phyloP scores from a whole-genome alignment of 1,140 invertebrate genomes.

The Argopecten irradians region DNA sequence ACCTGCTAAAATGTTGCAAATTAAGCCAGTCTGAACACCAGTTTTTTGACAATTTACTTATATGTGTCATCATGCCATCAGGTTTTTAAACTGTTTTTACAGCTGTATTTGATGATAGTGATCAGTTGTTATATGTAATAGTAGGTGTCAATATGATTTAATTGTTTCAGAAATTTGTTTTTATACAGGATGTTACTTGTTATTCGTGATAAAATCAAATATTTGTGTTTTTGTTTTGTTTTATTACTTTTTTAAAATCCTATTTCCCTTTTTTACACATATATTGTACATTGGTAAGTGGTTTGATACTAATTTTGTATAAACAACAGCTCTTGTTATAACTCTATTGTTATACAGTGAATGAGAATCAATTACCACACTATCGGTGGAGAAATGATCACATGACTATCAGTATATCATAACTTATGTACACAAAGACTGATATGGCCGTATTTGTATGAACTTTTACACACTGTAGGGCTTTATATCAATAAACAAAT shows the following conservation, averaged over 20 bases:
- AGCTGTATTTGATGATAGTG: background rate
- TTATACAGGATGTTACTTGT: background rate
- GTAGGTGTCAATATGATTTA: background rate
- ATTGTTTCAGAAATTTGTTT: background rate
- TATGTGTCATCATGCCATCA: background rate
- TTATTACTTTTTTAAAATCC: background rate
- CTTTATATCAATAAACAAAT: background rate
- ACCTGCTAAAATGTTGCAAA: background rate
- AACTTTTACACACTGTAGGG: background rate
- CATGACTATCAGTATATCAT: background rate
- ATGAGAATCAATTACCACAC: too few relatives aligned
- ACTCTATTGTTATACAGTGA: too few relatives aligned
- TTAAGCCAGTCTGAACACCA: background rate
- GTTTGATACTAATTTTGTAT: too few relatives aligned
- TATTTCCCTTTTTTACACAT: too few relatives aligned
- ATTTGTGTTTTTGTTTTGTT: background rate
- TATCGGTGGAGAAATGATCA: too few relatives aligned
- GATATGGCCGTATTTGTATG: background rate
- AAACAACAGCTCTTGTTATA: too few relatives aligned
- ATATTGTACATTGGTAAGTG: too few relatives aligned
- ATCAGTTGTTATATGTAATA: background rate
- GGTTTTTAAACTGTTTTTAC: background rate
- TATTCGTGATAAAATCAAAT: too few relatives aligned
- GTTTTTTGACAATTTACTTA: background rate
- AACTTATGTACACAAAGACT: background rate